Evolutionary conservation across 2,797 vertebrate species (phyloP).

Genomic region (Pogonophryne albipinna): DNA sequence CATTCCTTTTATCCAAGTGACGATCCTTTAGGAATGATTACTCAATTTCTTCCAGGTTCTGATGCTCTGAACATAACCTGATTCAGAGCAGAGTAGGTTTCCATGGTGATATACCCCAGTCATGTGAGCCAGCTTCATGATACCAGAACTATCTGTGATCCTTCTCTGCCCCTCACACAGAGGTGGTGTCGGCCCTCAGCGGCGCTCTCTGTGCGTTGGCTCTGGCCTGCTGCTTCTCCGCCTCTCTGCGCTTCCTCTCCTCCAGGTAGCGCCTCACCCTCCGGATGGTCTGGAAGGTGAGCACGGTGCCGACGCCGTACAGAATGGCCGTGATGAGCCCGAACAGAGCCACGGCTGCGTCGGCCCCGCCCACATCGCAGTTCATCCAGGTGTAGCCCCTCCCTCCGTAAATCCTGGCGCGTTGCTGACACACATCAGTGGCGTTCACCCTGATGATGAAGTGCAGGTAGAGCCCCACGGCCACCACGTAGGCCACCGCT

Average conservation of each 20-base stretch:
- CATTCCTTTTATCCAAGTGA: neutral
- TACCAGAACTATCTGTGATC: neutral
- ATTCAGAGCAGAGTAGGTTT: neutral
- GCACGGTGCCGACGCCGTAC: constrained; percentile 84
- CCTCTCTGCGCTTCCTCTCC: constrained; percentile 56
- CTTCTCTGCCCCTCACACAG: constrained; percentile 57
- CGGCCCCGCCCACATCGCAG: constrained; percentile 90
- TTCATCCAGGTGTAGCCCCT: constrained; percentile 95
- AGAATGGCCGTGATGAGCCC: constrained; percentile 89
- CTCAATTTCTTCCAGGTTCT: neutral
- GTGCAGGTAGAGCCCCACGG: constrained; percentile 91
- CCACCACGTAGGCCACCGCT: constrained; percentile 81
- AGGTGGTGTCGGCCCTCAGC: constrained; percentile 54
- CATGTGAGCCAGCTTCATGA: constrained; percentile 2
- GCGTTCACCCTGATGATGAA: constrained; percentile 89
- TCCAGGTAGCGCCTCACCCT: constrained; percentile 66
- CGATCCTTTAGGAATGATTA: neutral
- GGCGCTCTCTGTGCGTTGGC: constrained; percentile 39
- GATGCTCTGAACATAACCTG: neutral
- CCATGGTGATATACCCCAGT: neutral
- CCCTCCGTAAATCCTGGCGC: constrained; percentile 88
- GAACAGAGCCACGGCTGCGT: constrained; percentile 91
- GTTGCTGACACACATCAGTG: constrained; percentile 87
- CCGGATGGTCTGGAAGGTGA: constrained; percentile 82
- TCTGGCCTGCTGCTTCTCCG: constrained; percentile 18